phyloP scores from a whole-genome alignment of 2,797 vertebrate genomes.

The Cetoscarus ocellatus region DNA sequence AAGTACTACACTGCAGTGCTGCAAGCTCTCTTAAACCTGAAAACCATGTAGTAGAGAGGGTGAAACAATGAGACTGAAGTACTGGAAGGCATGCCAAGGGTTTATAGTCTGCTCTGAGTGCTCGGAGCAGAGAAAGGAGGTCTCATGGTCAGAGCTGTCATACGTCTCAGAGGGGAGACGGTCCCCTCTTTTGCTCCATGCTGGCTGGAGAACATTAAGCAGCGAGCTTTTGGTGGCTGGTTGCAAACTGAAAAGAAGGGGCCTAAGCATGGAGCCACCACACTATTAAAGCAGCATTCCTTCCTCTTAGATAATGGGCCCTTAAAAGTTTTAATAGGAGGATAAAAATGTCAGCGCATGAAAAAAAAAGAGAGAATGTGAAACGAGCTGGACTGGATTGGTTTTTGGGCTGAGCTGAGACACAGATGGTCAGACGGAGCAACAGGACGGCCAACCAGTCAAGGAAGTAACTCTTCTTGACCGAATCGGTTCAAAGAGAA shows the following conservation, averaged over 20 bases:
- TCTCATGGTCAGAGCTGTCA: constrained; percentile 58
- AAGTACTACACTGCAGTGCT: constrained; percentile 45
- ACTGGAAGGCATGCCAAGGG: constrained; percentile 75
- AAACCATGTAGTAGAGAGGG: constrained; percentile 56
- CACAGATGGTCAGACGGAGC: constrained; percentile 43
- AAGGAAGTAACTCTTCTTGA: constrained; percentile 52
- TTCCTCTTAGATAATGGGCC: constrained; percentile 84
- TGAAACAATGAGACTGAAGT: constrained; percentile 74
- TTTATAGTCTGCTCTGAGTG: constrained; percentile 76
- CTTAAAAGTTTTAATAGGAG: constrained; percentile 86
- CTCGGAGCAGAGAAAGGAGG: constrained; percentile 62
- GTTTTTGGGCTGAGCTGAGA: constrained; percentile 57
- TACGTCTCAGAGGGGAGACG: constrained; percentile 54
- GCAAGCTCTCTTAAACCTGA: constrained; percentile 64
- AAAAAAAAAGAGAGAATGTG: constrained; percentile 73
- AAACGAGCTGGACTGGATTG: constrained; percentile 60
- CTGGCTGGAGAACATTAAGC: constrained; percentile 65
- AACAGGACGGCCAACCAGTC: constrained; percentile 48
- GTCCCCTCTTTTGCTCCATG: constrained; percentile 43
- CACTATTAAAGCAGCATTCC: constrained; percentile 85
- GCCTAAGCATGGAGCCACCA: constrained; percentile 79
- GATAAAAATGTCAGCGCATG: constrained; percentile 86
- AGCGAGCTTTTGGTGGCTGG: constrained; percentile 56
- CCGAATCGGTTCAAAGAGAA: constrained; percentile 39
- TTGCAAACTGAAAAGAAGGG: constrained; percentile 78